A percentile compares a stretch with the other conserved stretches of the same genome.
Evolutionary conservation across 2,113 vertebrate genomes (phyloP).

Genomic region (Mesembrinibis cayennensis): DNA sequence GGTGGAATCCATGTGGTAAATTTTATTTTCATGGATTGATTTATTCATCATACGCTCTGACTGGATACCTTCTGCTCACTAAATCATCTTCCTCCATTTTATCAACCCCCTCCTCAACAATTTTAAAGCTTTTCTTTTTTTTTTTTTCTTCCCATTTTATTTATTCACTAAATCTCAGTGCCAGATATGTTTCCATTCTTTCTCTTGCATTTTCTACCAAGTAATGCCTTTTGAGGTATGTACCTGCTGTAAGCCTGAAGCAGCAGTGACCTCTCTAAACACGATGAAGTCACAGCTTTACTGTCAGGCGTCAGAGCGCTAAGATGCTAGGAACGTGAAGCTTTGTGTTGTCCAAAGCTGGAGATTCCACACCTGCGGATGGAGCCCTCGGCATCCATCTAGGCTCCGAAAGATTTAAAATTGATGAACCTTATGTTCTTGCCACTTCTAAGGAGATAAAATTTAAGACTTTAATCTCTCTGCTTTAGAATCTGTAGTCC

Average conservation of each 20-base stretch:
- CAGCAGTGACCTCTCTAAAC: not conserved
- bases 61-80: not conserved
- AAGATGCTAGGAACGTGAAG: not conserved
- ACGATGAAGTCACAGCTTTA: not conserved
- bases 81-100: not conserved
- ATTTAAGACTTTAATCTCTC: not conserved
- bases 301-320: not conserved
- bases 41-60: not conserved
- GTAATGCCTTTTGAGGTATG: not conserved
- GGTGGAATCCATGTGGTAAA: not conserved
- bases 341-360: not conserved
- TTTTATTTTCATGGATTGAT: conserved; percentile 8
- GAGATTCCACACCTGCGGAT: not conserved
- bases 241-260: not conserved
- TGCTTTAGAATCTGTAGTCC: not conserved
- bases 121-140: not conserved
- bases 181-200: not conserved
- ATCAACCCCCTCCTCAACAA: not conserved
- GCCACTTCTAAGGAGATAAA: not conserved
- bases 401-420: not conserved
- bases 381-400: not conserved
- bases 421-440: not conserved
- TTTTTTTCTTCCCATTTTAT: not conserved
- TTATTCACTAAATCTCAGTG: not conserved
- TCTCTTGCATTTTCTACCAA: not conserved